Evolutionary conservation across 2,113 vertebrate species (phyloP), one percentile per base, ranked within the genome.

Genomic region (Spea bombifrons): DNA sequence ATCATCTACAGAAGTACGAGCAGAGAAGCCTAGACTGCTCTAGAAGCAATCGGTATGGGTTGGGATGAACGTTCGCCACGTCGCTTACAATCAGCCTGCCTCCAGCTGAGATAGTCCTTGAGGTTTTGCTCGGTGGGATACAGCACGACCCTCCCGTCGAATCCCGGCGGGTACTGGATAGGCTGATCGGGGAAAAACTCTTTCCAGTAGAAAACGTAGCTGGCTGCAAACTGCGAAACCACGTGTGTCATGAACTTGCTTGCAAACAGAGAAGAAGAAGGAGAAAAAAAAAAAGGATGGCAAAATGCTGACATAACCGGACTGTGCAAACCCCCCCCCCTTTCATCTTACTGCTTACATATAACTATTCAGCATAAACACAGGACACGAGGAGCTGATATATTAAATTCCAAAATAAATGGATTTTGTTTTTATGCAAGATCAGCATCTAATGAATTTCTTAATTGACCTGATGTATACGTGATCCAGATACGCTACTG

Each of bases 191-290:
- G 92, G 82, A 99, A 99, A 84, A 91, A 98, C 86, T 97, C 92
- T 68, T 91, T 94, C 97, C 97, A 99, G 86, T 95, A 96, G 87
- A 97, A 99, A 70, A 99, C 97, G 46, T 94, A 99, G 5, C 96
- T 96, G 82, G 97, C 97, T 81, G 97, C 94, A 78, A 99, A 99
- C 93, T 97, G 96, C 76, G 97, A 98, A 76, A 94, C 91, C 83
- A 98, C 96, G 0, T 96, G 96, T 72, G 96, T 99, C 96, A 99
- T 96, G 84, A 98, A 93, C 88, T 99, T 99, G 89, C 97, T 99
- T 92, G 71, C 67, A 88, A 87, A 86, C 8, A 71, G 30, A 86
- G 86, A 80, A 69, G n/a, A 10, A 16, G 10, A 46, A 48, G 8
- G 45, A 44, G 66, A 55, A 67, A 67, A 1, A 46, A 3, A 74